A percentile compares a stretch with the other conserved stretches of the same genome.
phyloP scores from a whole-genome alignment of 2,888 invertebrate species.

The Leptinotarsa tumamoca region DNA sequence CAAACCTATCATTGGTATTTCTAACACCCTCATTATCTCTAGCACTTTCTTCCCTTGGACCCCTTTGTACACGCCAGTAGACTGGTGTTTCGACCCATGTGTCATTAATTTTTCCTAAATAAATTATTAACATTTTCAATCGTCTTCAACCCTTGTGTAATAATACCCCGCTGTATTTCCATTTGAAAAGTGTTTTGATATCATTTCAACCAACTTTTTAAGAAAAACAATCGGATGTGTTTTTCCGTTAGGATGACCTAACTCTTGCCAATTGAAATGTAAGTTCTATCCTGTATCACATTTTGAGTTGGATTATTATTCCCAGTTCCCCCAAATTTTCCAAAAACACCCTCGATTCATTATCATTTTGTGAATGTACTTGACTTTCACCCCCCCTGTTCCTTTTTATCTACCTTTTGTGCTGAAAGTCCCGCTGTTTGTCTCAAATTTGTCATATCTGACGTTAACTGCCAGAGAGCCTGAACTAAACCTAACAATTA shows the following conservation, averaged over 20 bases:
- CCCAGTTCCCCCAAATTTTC: not conserved
- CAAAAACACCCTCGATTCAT: not conserved
- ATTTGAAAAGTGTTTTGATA: not conserved
- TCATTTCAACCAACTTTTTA: conserved; percentile 22
- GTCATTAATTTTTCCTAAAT: not conserved
- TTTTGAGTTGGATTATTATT: not conserved
- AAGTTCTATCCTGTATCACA: not conserved
- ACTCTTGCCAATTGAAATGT: conserved; percentile 25
- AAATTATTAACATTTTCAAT: conserved; percentile 12
- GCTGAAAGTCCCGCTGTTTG: not conserved
- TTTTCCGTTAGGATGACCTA: conserved; percentile 22
- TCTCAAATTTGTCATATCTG: not conserved
- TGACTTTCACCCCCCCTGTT: not conserved
- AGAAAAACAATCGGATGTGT: conserved; percentile 22
- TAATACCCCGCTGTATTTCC: conserved; percentile 1
- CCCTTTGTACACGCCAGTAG: not conserved
- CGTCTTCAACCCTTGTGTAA: conserved; percentile 7
- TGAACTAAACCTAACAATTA: not conserved
- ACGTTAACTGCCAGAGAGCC: not conserved
- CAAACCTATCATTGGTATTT: not conserved
- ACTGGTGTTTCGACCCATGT: not conserved
- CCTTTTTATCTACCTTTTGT: not conserved
- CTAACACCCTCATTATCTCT: not conserved
- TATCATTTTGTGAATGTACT: not conserved
- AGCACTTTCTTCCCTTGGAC: not conserved